These are phyloP conservation scores for Drosophila austrosaltans DNA, from an alignment of 2,888 invertebrate species.

Conservation along the genomic window DNA sequence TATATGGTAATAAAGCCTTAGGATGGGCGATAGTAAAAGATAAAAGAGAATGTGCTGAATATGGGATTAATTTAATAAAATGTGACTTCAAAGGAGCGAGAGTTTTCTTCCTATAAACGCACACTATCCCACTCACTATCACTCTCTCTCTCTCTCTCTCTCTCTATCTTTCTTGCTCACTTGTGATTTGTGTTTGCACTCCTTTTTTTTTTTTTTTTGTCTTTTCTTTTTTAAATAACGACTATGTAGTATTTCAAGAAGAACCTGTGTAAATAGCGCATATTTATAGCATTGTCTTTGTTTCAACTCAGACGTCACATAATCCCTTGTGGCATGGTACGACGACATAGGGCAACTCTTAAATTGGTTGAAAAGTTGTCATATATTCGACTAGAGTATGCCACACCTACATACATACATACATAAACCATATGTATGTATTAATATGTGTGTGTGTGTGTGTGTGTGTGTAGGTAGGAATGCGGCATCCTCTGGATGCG, in stretches of 20 bases:
- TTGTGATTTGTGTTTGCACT: slow-evolving; percentile 14
- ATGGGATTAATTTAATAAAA: slow-evolving; percentile 8
- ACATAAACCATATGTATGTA: not conserved
- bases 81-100: not conserved
- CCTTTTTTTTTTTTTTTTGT: no score
- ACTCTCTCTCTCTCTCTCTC: not conserved
- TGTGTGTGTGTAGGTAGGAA: slow-evolving; percentile 7
- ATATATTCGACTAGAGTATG: slow-evolving; percentile 16
- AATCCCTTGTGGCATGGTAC: slow-evolving; percentile 16
- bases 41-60: not conserved
- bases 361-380: slow-evolving; percentile 31
- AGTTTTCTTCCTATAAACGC: not conserved
- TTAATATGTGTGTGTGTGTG: not conserved
- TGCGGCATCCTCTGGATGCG: slow-evolving; percentile 18
- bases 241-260: slow-evolving; percentile 15
- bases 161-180: not conserved
- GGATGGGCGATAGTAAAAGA: not conserved
- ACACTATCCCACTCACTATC: not conserved
- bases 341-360: slow-evolving; percentile 26
- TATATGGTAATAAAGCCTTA: no score
- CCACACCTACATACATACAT: slow-evolving; percentile 5
- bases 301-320: slow-evolving; percentile 15
- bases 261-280: slow-evolving; percentile 25
- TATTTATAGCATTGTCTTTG: slow-evolving; percentile 19
- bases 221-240: not conserved